phyloP scores from a whole-genome alignment of 2,797 vertebrate genomes.

The Hemibagrus guttatus region DNA sequence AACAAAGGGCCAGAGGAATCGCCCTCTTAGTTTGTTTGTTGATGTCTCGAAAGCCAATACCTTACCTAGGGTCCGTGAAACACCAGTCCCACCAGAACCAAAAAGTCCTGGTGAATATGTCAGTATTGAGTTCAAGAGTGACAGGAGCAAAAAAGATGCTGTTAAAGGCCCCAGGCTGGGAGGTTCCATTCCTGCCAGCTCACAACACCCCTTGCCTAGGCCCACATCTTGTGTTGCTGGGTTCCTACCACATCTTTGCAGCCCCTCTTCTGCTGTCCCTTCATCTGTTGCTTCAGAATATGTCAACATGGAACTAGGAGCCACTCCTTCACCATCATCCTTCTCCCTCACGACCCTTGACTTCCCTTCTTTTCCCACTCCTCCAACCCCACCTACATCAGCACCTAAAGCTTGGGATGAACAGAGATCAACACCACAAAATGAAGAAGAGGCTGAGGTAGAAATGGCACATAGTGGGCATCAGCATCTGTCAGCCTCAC shows the following conservation, averaged over 20 bases:
- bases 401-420: slow-evolving; percentile 64
- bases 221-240: slow-evolving; percentile 71
- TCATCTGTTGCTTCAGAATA: slow-evolving; percentile 69
- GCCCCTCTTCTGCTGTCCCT: slow-evolving; percentile 66
- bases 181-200: slow-evolving; percentile 62
- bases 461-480: slow-evolving; percentile 59
- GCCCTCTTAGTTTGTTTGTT: slow-evolving; percentile 76
- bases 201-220: slow-evolving; percentile 63
- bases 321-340: slow-evolving; percentile 73
- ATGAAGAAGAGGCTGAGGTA: slow-evolving; percentile 55
- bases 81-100: slow-evolving; percentile 73
- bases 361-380: slow-evolving; percentile 73
- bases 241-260: slow-evolving; percentile 67
- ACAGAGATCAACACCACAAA: slow-evolving; percentile 42
- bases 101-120: slow-evolving; percentile 81
- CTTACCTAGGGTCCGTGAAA: slow-evolving; percentile 77
- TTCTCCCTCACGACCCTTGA: slow-evolving; percentile 69
- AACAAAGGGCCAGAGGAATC: slow-evolving; percentile 62
- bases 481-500: slow-evolving; percentile 43
- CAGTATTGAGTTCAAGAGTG: slow-evolving; percentile 76
- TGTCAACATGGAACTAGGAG: slow-evolving; percentile 73
- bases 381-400: slow-evolving; percentile 68
- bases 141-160: slow-evolving; percentile 54
- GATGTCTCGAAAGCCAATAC: slow-evolving; percentile 82
- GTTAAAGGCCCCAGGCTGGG: slow-evolving; percentile 63